Evolutionary conservation across 35 echinoderm and acorn worm genomes (phyloP), one percentile per base, ranked within the genome.

Genomic region (Eucidaris tribuloides): DNA sequence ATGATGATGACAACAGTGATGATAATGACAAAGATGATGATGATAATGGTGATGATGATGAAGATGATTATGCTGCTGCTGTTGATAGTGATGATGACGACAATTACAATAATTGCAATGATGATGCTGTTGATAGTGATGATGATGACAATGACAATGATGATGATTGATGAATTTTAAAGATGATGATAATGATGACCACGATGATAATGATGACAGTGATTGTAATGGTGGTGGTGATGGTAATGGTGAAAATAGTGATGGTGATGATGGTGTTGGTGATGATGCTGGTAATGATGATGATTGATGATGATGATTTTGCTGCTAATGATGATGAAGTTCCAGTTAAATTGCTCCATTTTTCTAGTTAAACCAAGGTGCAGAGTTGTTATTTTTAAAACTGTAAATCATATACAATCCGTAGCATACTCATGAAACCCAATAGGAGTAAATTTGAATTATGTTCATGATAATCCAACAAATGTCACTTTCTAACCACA

Each of bases 61-160:
- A 27, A 32, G 32, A 27, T 76, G 43, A 39, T 76, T 27, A 42
- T 76, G 23, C 5, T 0, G 25, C 7, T 42, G 2, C 24, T 76
- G 33, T 15, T 76, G 71, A 44, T 42, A 39, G 34, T 76, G 71
- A 29, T 42, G 36, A n/a, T 37, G 3, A 23, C 28, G 15, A n/a
- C n/a, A n/a, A n/a, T n/a, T n/a, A n/a, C n/a, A n/a, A n/a, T n/a
- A n/a, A n/a, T 20, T 45, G 41, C 3, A 3, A 7, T 45, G 33
- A 79, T 52, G 76, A 52, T 79, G 36, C 7, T 79, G 43, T 4
- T 79, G 33, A 79, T 79, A 35, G 64, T 36, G 5, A 35, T 70
- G 76, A 15, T 79, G 76, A 43, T 37, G 40, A 7, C 17, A 43
- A 43, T 79, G 76, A 79, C 4, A 43, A 79, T 79, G 18, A 43